phyloP scores from a whole-genome alignment of 2,888 invertebrate genomes.

The Silvanus unidentatus region DNA sequence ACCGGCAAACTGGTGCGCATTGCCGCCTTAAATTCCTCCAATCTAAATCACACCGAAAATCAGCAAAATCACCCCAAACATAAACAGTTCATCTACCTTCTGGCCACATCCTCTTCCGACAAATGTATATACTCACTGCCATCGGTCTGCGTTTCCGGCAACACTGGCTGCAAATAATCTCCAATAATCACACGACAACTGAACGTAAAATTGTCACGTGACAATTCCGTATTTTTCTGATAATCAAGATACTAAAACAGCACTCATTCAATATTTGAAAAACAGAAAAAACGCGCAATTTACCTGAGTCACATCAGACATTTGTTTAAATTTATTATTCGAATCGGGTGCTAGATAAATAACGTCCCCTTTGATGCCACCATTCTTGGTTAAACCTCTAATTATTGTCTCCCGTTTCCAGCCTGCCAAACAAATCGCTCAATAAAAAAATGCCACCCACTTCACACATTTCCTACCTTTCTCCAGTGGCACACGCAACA shows the following conservation, averaged over 20 bases:
- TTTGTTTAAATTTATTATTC: constrained; percentile 54
- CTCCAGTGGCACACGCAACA: constrained; percentile 60
- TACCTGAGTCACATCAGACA: constrained; percentile 62
- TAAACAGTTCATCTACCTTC: too few relatives aligned
- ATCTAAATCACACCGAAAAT: constrained; percentile 39
- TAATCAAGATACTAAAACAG: constrained; percentile 66
- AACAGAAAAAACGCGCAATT: constrained; percentile 24
- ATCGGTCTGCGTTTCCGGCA: constrained; percentile 55
- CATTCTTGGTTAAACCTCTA: constrained; percentile 77
- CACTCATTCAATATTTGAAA: constrained; percentile 7
- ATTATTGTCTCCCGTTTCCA: constrained; percentile 94
- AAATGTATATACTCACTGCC: constrained; percentile 70
- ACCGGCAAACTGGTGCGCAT: constrained; percentile 61
- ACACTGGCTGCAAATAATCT: constrained; percentile 78
- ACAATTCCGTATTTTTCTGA: constrained; percentile 56
- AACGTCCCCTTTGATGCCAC: constrained; percentile 89
- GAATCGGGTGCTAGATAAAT: constrained; percentile 71
- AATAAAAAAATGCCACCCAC: constrained; percentile 6
- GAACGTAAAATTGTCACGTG: constrained; percentile 87
- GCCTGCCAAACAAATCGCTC: constrained; percentile 46
- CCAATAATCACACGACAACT: constrained; percentile 85
- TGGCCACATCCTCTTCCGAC: constrained; percentile 75
- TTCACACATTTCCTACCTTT: constrained; percentile 40
- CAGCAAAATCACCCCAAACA: too few relatives aligned
- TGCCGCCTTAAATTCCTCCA: constrained; percentile 62